These are phyloP conservation scores for Bathynomus jamesi DNA, from an alignment of 1,140 invertebrate species.

Conservation along the genomic window DNA sequence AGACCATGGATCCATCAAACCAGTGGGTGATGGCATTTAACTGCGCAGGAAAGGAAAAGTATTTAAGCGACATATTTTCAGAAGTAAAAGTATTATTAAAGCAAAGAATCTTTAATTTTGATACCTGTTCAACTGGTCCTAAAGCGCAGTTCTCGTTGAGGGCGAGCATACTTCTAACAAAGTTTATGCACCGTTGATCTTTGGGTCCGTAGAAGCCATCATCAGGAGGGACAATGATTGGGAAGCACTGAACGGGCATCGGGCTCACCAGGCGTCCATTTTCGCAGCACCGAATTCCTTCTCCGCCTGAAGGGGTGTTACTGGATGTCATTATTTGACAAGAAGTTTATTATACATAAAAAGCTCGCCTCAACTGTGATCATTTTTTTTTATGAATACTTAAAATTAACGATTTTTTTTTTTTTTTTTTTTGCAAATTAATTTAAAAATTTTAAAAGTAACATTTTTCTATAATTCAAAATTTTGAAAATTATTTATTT, in stretches of 20 bases:
- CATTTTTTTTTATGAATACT: too few relatives aligned
- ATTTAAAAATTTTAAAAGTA: too few relatives aligned
- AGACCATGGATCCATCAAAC: not conserved
- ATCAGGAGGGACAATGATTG: conserved; percentile 69
- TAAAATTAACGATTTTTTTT: too few relatives aligned
- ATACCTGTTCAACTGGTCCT: conserved; percentile 30
- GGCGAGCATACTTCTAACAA: conserved; percentile 15
- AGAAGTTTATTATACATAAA: too few relatives aligned
- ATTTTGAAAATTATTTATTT: too few relatives aligned
- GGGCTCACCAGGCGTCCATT: conserved; percentile 10
- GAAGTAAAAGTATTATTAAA: not conserved
- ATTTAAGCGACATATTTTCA: not conserved
- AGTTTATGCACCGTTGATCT: not conserved
- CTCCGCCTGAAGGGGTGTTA: not conserved
- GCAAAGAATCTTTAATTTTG: not conserved
- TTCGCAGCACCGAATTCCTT: conserved; percentile 28
- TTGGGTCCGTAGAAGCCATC: not conserved
- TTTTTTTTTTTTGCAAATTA: too few relatives aligned
- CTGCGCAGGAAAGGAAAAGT: not conserved
- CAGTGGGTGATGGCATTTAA: not conserved
- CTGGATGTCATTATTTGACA: too few relatives aligned
- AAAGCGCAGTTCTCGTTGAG: conserved; percentile 41
- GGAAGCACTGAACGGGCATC: conserved; percentile 56
- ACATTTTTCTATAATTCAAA: too few relatives aligned
- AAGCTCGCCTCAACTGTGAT: too few relatives aligned